Percentiles rank a stretch among this genome's conserved stretches.
Conservation (phyloP, 2,113 vertebrate species). For the Hydrolagus affinis region DNA sequence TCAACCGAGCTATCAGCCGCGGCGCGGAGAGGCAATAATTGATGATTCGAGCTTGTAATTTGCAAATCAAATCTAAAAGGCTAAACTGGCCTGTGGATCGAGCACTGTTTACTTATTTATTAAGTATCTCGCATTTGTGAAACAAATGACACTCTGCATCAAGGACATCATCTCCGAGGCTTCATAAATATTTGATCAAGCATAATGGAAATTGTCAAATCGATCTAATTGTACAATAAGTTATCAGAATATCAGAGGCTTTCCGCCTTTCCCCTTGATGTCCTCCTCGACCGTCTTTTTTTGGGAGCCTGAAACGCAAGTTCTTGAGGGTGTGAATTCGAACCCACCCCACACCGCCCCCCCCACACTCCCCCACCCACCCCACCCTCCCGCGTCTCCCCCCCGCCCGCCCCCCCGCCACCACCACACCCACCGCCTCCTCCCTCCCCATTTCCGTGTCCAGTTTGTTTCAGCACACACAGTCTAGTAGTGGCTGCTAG, state of each 20-base stretch:
- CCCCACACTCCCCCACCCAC: too few species aligned
- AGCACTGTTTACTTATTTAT: constrained; percentile 56
- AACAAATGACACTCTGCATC: constrained; percentile 78
- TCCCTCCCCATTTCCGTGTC: constrained; percentile 31
- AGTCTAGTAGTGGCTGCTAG: too few species aligned
- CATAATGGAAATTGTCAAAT: constrained; percentile 99
- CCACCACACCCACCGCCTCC: too few species aligned
- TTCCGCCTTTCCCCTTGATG: constrained; percentile 59
- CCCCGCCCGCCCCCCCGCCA: constrained; percentile 37
- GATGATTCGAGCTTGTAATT: constrained; percentile 75
- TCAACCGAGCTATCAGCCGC: constrained; percentile 59
- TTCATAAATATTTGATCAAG: constrained; percentile 99
- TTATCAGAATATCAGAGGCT: constrained; percentile 80
- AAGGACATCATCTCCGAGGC: constrained; percentile 81
- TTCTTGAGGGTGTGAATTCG: too few species aligned
- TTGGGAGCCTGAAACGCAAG: too few species aligned
- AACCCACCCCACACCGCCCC: constrained; percentile 2
- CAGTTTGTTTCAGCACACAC: background rate
- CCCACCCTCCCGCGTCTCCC: too few species aligned
- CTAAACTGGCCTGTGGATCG: constrained; percentile 56
- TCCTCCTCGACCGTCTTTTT: background rate
- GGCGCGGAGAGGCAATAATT: constrained; percentile 69
- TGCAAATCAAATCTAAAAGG: constrained; percentile 87
- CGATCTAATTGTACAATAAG: constrained; percentile 91
- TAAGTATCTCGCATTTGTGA: constrained; percentile 72